A percentile compares a stretch with the other conserved stretches of the same genome.
These are phyloP conservation scores for Copidosoma aretas DNA, from an alignment of 2,888 invertebrate species.

Conservation along the genomic window DNA sequence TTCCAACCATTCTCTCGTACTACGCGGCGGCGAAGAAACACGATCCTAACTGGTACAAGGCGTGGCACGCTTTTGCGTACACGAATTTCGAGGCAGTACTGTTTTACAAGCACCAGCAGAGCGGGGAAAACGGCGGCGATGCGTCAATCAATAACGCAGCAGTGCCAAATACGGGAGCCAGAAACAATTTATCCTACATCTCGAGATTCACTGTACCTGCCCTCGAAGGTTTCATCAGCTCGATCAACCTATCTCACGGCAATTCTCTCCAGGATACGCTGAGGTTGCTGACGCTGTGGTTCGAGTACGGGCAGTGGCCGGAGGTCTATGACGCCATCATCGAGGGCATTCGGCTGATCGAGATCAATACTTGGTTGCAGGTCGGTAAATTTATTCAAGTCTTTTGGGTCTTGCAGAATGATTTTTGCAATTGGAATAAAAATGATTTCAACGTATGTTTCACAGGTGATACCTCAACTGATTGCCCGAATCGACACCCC, in stretches of 20 bases:
- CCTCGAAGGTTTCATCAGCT: slow-evolving; percentile 94
- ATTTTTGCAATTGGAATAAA: too few species aligned
- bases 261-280: slow-evolving; percentile 96
- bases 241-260: slow-evolving; percentile 89
- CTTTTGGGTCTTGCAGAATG: too few species aligned
- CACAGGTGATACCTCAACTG: slow-evolving; percentile 89
- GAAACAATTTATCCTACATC: slow-evolving; percentile 62
- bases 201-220: slow-evolving; percentile 89
- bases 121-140: slow-evolving; percentile 41
- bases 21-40: slow-evolving; percentile 85
- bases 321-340: slow-evolving; percentile 93
- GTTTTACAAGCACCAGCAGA: slow-evolving; percentile 68
- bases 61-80: slow-evolving; percentile 98
- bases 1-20: slow-evolving; percentile 76
- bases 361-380: slow-evolving; percentile 98
- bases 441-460: too few species aligned
- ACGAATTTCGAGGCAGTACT: slow-evolving; percentile 96
- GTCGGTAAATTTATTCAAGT: slow-evolving; percentile 5
- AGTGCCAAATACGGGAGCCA: background rate
- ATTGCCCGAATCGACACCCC: slow-evolving; percentile 98
- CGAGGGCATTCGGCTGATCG: slow-evolving; percentile 90
- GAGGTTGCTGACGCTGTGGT: slow-evolving; percentile 94
- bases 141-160: background rate
- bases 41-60: slow-evolving; percentile 92
- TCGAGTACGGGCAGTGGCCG: slow-evolving; percentile 94